Percentiles rank a stretch among this genome's conserved stretches.
These are phyloP conservation scores for Halichoeres trimaculatus DNA, from an alignment of 2,113 vertebrate species.

Conservation along the genomic window DNA sequence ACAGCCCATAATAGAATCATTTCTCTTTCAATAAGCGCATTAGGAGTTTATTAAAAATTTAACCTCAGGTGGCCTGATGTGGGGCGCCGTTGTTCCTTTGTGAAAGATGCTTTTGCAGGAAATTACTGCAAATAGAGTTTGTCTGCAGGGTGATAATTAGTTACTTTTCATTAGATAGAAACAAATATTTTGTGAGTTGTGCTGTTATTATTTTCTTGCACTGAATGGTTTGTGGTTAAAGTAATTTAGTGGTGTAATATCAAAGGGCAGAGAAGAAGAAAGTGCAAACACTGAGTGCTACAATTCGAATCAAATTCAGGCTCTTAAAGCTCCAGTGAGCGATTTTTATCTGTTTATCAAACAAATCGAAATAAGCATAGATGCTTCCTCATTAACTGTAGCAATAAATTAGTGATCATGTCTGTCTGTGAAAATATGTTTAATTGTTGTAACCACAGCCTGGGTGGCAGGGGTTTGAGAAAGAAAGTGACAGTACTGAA, in stretches of 20 bases:
- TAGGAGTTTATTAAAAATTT: constrained; percentile 26
- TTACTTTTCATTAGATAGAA: not conserved
- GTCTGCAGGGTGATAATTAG: not conserved
- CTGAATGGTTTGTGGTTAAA: not conserved
- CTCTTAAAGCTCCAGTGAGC: no score
- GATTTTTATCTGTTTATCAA: no score
- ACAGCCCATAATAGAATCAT: constrained; percentile 15
- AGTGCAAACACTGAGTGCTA: not conserved
- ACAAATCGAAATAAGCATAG: no score
- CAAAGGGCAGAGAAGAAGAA: constrained; percentile 1
- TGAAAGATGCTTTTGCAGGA: constrained; percentile 6
- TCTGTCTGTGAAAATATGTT: no score
- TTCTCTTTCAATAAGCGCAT: constrained; percentile 14
- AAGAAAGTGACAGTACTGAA: no score
- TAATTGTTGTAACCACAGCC: no score
- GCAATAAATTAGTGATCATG: no score
- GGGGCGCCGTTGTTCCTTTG: not conserved
- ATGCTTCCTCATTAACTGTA: no score
- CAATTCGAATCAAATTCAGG: constrained; percentile 13
- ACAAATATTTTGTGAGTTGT: not conserved
- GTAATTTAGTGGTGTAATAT: constrained; percentile 5
- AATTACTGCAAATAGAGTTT: not conserved
- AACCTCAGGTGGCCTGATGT: constrained; percentile 31
- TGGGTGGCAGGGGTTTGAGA: no score
- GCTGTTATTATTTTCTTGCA: not conserved